Evolutionary conservation across 2,797 vertebrate genomes (phyloP), one percentile per base, ranked within the genome.

Genomic region (Acridotheres tristis): DNA sequence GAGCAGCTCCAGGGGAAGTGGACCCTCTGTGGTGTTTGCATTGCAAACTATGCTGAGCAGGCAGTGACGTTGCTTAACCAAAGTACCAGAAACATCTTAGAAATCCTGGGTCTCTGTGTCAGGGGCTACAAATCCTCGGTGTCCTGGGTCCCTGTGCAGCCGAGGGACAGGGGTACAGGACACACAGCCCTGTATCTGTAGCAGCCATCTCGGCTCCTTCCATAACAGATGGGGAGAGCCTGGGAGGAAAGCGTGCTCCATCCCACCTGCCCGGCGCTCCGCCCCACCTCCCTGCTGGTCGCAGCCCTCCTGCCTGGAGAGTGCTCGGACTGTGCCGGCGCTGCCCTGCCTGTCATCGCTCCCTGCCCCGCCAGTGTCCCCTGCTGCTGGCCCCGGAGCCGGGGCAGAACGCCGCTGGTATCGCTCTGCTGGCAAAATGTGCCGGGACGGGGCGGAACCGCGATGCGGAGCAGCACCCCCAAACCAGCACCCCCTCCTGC

Each of bases 141-240:
- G 50, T 10, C 29, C 15, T 0, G 2, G 29, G 9, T 43, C 23
- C 47, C 34, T 45, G 3, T 6, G 26, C 59, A 65, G 40, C 34
- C 0, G 0, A 12, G 30, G 10, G 23, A 16, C 20, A 20, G 8
- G 22, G 66, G 62, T 9, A 58, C 43, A 61, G 26, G 63, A n/a
- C 76, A 32, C 38, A 17, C 26, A 11, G 20, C 8, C 21, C 0
- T 2, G 2, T 96, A 96, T 96, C 96, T 88, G 58, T 0, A 1
- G 50, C 89, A 96, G 95, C 91, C 95, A 94, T 94, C 96, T 92
- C 69, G 93, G 69, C 96, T 96, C 94, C 95, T 94, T 57, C 89
- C 62, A 11, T 40, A 85, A 94, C 81, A 58, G 18, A 88, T 88
- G 88, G 54, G 85, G 89, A 94, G 79, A 94, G 92, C 40, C 88